phyloP scores from a whole-genome alignment of 1,140 invertebrate species.

The Brachystomella parvula region DNA sequence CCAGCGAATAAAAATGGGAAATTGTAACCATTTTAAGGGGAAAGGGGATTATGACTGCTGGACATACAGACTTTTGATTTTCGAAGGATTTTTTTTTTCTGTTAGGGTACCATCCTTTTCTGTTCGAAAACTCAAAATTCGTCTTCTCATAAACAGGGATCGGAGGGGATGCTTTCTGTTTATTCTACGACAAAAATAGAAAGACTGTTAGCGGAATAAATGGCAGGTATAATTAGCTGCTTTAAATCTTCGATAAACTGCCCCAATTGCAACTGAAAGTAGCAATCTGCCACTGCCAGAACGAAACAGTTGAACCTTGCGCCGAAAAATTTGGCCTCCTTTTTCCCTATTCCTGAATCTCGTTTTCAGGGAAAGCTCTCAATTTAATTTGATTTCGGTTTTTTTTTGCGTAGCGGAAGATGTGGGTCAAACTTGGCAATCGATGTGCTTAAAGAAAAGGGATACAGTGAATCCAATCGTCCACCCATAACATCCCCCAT shows the following conservation, averaged over 20 bases:
- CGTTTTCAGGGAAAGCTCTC: neutral
- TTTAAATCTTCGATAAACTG: neutral
- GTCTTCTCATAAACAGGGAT: slow-evolving; percentile 34
- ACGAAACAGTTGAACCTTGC: no score
- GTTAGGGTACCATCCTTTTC: neutral
- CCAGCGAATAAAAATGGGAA: no score
- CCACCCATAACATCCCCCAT: slow-evolving; percentile 18
- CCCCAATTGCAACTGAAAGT: no score
- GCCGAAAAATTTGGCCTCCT: no score
- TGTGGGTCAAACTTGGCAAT: slow-evolving; percentile 22
- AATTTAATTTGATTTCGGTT: slow-evolving; percentile 14
- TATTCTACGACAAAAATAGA: slow-evolving; percentile 43
- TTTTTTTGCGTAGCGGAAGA: slow-evolving; percentile 15
- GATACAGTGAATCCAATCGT: slow-evolving; percentile 31
- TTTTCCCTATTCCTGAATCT: no score
- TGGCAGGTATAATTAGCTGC: slow-evolving; percentile 22
- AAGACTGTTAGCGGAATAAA: slow-evolving; percentile 28
- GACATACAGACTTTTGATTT: no score
- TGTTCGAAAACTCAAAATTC: neutral
- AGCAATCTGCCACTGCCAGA: no score
- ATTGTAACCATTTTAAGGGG: no score
- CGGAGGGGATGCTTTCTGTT: slow-evolving; percentile 45
- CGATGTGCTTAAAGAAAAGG: slow-evolving; percentile 16
- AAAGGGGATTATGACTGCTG: no score
- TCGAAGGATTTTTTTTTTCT: no score